Base-by-base conservation (phyloP, 2,888 invertebrate genomes). In the Piscicola geometra region DNA sequence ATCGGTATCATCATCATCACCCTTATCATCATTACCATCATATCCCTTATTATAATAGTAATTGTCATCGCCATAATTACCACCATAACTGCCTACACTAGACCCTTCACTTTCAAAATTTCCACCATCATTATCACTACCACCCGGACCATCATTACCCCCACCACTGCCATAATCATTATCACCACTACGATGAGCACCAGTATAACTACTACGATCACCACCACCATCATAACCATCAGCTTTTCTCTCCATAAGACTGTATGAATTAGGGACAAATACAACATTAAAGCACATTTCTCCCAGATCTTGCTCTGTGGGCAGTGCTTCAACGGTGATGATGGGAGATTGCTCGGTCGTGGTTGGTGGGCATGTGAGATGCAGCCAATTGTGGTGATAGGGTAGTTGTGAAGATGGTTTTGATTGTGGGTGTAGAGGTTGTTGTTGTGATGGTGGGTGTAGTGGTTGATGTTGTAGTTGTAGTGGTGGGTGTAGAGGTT, bases 351-450 rank as follows among this genome's bases (percentile, higher is more conserved):
- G 18, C 12, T 3, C 12, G 1, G 35, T n/a, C 1, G 25, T 12
- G 25, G 28, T 52, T n/a, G 12, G 28, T 50, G 71, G 71, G 21
- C 71, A 71, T 21, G 71, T 71, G n/a, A 71, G 33, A 21, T 71
- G 71, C 21, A 71, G 47, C 71, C 71, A 71, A 2, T 67, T 67
- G 12, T 15, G 30, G 3, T 9, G 67, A 28, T 28, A 32, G 5
- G 15, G 30, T 32, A 28, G 3, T 67, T 2, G 33, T n/a, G 15
- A 32, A 5, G 12, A 32, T 67, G 5, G 67, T 67, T 12, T 2
- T 33, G 15, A 32, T 67, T 9, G 67, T 15, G 12, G 30, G 9
- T 5, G 33, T 67, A 15, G 33, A 28, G 15, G 67, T 67, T 67
- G 67, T 67, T 5, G 67, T 67, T 5, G 67, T 67, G 32, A 32